Evolutionary conservation across 2,888 invertebrate species (phyloP).

Genomic region (Leuctra nigra): DNA sequence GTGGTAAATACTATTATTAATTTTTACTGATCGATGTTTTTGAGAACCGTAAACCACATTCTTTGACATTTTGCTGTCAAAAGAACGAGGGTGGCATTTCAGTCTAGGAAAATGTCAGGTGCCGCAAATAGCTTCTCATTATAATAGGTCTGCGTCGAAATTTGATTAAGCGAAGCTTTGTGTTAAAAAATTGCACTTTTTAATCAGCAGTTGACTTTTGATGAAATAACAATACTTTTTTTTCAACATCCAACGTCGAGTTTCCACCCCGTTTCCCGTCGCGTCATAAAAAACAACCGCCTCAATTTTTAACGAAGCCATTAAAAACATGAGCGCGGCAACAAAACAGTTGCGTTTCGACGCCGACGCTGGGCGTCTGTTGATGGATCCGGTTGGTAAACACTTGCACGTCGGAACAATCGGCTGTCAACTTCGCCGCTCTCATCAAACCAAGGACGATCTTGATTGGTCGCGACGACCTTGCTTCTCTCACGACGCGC

Average conservation of each 20-base stretch:
- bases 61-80: neutral
- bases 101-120: neutral
- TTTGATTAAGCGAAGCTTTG: neutral
- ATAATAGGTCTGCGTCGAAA: neutral
- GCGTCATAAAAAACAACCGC: neutral
- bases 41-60: constrained; percentile 4
- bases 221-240: neutral
- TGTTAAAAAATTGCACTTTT: neutral
- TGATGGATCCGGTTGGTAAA: too few relatives aligned
- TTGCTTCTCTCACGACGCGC: too few relatives aligned
- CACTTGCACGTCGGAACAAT: too few relatives aligned
- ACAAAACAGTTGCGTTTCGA: neutral
- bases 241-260: too few relatives aligned
- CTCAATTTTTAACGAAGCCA: neutral
- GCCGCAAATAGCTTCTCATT: neutral
- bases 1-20: too few relatives aligned
- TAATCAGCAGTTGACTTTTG: neutral
- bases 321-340: neutral
- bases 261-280: neutral
- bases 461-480: too few relatives aligned
- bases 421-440: too few relatives aligned
- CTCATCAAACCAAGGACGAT: too few relatives aligned
- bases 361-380: too few relatives aligned
- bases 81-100: neutral
- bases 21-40: too few relatives aligned